phyloP scores from a whole-genome alignment of 37 sponge, comb jelly and placozoan genomes.

The Petrosia ficiformis region DNA sequence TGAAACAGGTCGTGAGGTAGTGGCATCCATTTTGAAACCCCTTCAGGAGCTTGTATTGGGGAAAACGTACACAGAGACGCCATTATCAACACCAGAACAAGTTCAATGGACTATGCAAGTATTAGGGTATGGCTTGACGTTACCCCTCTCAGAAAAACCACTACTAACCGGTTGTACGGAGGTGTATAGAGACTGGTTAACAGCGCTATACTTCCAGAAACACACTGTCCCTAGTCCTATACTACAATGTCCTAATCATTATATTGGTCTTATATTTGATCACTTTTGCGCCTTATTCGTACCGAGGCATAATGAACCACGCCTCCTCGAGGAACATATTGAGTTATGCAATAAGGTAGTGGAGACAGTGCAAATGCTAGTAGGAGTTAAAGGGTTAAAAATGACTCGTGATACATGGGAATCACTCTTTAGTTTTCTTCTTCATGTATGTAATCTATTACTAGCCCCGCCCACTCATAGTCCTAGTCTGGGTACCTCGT shows the following conservation, averaged over 20 bases:
- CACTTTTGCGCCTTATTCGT: constrained; percentile 55
- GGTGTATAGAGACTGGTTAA: constrained; percentile 74
- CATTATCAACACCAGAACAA: constrained; percentile 40
- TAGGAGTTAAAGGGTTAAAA: constrained; percentile 6
- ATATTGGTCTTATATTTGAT: constrained; percentile 45
- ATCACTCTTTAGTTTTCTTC: constrained; percentile 30
- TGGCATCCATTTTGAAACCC: constrained; percentile 52
- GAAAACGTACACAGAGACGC: not conserved
- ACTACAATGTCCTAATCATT: constrained; percentile 41
- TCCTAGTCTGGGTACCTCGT: constrained; percentile 44
- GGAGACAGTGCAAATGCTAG: constrained; percentile 21
- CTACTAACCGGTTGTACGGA: constrained; percentile 48
- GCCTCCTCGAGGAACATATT: constrained; percentile 33
- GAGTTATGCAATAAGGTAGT: constrained; percentile 56
- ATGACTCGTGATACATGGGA: constrained; percentile 55
- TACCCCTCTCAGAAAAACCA: constrained; percentile 59
- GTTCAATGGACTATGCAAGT: constrained; percentile 86
- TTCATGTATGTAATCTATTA: constrained; percentile 46
- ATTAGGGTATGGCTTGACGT: constrained; percentile 66
- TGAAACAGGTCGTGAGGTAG: constrained; percentile 44
- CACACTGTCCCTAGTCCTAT: constrained; percentile 54
- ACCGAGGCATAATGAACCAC: constrained; percentile 14
- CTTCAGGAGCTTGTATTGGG: constrained; percentile 6
- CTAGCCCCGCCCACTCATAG: constrained; percentile 57
- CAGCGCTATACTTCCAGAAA: constrained; percentile 22